Base-by-base conservation (phyloP, 2,797 vertebrate genomes). In the Propithecus deckenii region DNA sequence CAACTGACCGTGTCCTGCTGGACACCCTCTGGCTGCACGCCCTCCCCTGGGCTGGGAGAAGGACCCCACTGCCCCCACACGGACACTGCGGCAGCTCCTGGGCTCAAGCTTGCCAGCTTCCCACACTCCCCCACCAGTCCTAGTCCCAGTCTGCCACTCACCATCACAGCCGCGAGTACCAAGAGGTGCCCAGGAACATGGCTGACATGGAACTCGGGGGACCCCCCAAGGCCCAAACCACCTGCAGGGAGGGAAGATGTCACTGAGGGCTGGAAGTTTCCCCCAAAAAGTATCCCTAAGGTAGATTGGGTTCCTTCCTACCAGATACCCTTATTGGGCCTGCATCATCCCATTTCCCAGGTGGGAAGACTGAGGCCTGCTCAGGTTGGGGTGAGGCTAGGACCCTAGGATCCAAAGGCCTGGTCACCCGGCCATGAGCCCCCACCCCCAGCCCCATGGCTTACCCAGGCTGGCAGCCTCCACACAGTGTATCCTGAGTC, bases 401-500 rank as follows among this genome's bases (percentile, higher is more conserved):
- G 76, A 41, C 46, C 41, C 57, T 35, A 83, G 52, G 75, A 89
- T 30, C 35, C 52, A 67, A 17, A 48, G 61, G 72, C 50, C 57
- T 79, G 43, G 86, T 12, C 41, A 41, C 52, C 7, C 4, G 46
- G 46, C 46, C 69, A 50, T 1, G 55, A 74, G 7, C 46, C 52
- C 76, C 55, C 46, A 61, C 67, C 46, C 65, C 76, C 18, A 18
- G n/a, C 32, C 30, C 91, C 4, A 2, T 14, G 55, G 81, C 94
- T 98, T 98, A 99, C 99, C 99, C 99, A 0, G 98, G 97, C 97
- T 99, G 98, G 97, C 99, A 99, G 97, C 93, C 97, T 89, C 99
- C 99, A 86, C 99, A 99, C 22, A 93, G 72, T 0, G 98, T 96
- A 85, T 99, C 99, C 1, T 97, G 98, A 11, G 30, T 95, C 0